Conservation (phyloP, 1,140 invertebrate genomes). For the Bombus turneri region DNA sequence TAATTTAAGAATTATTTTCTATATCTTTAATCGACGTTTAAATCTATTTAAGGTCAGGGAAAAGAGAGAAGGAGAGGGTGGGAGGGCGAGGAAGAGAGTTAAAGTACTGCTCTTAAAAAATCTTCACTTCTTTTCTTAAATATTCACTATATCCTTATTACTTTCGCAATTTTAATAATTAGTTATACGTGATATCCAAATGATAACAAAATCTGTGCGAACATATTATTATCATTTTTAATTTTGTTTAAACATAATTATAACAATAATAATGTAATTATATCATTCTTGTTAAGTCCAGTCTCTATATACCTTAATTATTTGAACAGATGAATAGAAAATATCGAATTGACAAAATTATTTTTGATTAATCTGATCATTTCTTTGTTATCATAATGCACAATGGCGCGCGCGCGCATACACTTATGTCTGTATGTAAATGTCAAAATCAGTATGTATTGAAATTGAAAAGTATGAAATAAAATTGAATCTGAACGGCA, state of each 20-base stretch:
- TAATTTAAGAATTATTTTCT: not conserved
- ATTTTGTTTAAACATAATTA: not conserved
- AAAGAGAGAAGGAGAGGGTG: not conserved
- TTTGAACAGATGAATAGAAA: not conserved
- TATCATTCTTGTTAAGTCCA: not conserved
- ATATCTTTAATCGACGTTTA: not conserved
- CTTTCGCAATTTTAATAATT: not conserved
- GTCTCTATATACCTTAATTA: not conserved
- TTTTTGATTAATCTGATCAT: not conserved
- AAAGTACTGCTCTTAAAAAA: not conserved
- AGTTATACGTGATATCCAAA: not conserved
- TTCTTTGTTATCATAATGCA: not conserved
- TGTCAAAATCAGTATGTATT: not conserved
- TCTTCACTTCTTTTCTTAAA: not conserved
- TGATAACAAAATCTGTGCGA: not conserved
- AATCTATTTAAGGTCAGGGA: not conserved
- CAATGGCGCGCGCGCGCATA: not conserved
- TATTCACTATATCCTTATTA: not conserved
- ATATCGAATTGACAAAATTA: not conserved
- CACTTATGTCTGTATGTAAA: not conserved
- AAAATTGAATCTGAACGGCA: not conserved
- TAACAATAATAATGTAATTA: not conserved
- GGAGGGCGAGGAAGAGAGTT: not conserved
- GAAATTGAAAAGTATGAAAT: not conserved
- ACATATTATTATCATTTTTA: not conserved